These are phyloP conservation scores for Tetropium fuscum DNA, from an alignment of 2,888 invertebrate genomes.

Conservation along the genomic window DNA sequence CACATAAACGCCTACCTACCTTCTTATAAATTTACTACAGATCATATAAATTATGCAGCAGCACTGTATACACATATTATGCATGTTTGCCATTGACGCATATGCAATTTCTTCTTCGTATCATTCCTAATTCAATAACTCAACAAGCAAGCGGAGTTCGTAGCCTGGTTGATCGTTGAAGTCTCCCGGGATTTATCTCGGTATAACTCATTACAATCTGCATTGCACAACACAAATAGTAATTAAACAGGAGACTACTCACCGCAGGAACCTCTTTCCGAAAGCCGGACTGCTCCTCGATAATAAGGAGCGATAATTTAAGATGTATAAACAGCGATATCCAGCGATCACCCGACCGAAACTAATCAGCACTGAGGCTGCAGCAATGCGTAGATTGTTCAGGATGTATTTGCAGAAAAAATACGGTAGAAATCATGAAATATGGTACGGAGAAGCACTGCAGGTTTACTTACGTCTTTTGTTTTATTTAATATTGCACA, in stretches of 20 bases:
- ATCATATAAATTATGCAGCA: no score
- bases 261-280: constrained; percentile 32
- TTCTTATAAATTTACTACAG: no score
- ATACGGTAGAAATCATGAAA: constrained; percentile 16
- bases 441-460: constrained; percentile 6
- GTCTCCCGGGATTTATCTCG: constrained; percentile 43
- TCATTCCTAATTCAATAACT: neutral
- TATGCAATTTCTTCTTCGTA: no score
- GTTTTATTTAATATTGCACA: no score
- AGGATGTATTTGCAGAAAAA: constrained; percentile 22
- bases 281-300: constrained; percentile 11
- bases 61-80: no score
- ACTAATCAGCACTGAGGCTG: constrained; percentile 30
- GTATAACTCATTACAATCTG: constrained; percentile 49
- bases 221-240: constrained; percentile 43
- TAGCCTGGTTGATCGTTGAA: neutral
- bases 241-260: constrained; percentile 49
- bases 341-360: constrained; percentile 35
- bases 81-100: no score
- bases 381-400: constrained; percentile 16
- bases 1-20: no score
- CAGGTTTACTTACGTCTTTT: neutral
- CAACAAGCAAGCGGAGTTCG: neutral
- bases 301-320: constrained; percentile 35
- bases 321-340: constrained; percentile 29